Conservation (phyloP, 2,888 invertebrate genomes). For the Conchocele bisecta region DNA sequence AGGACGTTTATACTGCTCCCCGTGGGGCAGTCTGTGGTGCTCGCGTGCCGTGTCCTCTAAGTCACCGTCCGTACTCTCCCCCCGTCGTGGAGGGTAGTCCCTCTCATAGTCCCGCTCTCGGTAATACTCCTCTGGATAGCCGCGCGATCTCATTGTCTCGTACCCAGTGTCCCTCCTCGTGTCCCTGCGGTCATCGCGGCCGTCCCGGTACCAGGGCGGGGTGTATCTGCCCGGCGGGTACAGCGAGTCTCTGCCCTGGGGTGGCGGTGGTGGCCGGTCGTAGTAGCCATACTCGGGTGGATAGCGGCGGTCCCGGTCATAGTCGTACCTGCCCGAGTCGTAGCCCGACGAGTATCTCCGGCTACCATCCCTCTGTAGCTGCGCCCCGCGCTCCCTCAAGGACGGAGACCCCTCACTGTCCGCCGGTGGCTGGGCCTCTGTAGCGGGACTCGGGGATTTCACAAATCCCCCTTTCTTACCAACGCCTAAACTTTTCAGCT, state of each 20-base stretch:
- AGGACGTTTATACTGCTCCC: conserved; percentile 52
- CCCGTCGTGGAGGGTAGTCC: conserved; percentile 4
- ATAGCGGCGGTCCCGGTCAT: conserved; percentile 5
- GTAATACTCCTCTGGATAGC: conserved; percentile 25
- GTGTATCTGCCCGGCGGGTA: conserved; percentile 15
- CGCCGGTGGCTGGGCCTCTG: background rate
- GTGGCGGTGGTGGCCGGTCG: background rate
- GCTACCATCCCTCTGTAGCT: too few species aligned
- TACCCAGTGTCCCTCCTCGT: conserved; percentile 30
- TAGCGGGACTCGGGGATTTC: conserved; percentile 5
- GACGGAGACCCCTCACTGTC: too few species aligned
- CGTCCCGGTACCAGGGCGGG: conserved; percentile 39
- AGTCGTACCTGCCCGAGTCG: background rate
- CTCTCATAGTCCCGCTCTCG: conserved; percentile 37
- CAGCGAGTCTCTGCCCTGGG: conserved; percentile 5
- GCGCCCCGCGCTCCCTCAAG: too few species aligned
- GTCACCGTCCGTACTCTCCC: conserved; percentile 20
- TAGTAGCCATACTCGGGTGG: background rate
- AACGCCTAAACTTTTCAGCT: conserved; percentile 28
- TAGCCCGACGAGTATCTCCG: too few species aligned
- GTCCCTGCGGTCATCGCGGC: conserved; percentile 33
- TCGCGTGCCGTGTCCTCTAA: conserved; percentile 13
- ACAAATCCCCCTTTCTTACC: conserved; percentile 47
- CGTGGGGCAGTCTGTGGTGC: conserved; percentile 42
- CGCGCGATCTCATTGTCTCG: conserved; percentile 34